phyloP scores from a whole-genome alignment of 2,113 vertebrate genomes.

The Cairina moschata region DNA sequence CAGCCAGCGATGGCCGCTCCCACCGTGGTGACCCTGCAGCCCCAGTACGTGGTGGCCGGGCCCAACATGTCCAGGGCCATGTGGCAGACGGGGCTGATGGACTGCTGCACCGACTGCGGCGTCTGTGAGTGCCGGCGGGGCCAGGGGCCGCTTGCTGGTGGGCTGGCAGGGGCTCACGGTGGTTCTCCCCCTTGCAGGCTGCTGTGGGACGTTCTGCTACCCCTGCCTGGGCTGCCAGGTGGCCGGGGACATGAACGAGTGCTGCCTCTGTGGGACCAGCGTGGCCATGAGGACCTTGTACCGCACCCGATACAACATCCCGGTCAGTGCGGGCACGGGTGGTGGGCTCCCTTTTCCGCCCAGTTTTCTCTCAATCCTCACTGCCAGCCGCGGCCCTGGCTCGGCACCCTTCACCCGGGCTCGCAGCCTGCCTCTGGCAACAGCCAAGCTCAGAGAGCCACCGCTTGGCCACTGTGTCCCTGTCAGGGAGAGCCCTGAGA shows the following conservation, averaged over 20 bases:
- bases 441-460: too few species aligned
- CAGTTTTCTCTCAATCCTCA: too few species aligned
- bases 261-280: conserved; percentile 76
- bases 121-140: conserved; percentile 71
- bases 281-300: conserved; percentile 85
- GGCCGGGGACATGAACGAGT: conserved; percentile 82
- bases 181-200: not conserved
- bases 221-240: conserved; percentile 76
- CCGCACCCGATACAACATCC: conserved; percentile 85
- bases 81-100: conserved; percentile 71
- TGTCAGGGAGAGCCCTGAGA: too few species aligned
- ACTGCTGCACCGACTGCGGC: conserved; percentile 64
- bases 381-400: too few species aligned
- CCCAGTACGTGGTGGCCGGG: accelerated
- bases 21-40: not conserved
- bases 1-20: not conserved
- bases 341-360: too few species aligned
- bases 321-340: conserved; percentile 50
- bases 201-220: conserved; percentile 76
- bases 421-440: too few species aligned
- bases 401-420: too few species aligned
- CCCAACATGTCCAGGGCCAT: accelerated
- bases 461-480: too few species aligned
- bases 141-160: not conserved
- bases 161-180: not conserved